Percentiles rank a stretch among this genome's conserved stretches.
Conservation (phyloP, 2,113 vertebrate species). For the Camelus bactrianus region DNA sequence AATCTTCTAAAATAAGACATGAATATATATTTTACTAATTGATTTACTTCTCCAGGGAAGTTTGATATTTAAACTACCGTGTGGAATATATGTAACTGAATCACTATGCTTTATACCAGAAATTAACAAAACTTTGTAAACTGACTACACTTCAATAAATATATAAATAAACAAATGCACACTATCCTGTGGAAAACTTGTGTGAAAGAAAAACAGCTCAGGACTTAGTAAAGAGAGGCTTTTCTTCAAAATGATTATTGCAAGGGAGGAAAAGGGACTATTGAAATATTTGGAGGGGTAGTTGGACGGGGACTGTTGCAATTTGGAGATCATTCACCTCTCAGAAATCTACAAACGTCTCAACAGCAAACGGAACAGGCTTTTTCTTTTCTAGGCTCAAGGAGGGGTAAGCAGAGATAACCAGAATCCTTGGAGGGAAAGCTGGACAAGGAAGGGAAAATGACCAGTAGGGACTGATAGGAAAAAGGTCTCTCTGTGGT, state of each 20-base stretch:
- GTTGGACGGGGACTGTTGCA: neutral
- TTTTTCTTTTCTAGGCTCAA: neutral
- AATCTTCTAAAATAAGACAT: neutral
- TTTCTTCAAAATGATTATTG: neutral
- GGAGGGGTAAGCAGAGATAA: neutral
- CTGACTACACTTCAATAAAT: no score
- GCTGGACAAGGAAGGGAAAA: neutral
- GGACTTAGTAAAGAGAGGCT: neutral
- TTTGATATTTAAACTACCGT: slow-evolving; percentile 2
- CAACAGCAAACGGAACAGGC: neutral
- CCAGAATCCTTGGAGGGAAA: neutral
- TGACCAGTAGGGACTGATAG: neutral
- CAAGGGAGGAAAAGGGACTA: neutral
- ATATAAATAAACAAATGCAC: no score
- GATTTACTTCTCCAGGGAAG: neutral
- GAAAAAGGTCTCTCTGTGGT: neutral
- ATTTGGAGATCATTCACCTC: neutral
- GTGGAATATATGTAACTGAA: neutral
- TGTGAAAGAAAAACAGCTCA: neutral
- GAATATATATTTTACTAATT: neutral
- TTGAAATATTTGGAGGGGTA: neutral
- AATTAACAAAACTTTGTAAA: no score
- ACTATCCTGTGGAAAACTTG: neutral
- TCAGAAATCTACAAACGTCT: neutral
- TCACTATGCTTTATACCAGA: no score